Percentiles rank a stretch among this genome's conserved stretches.
Conservation (phyloP, 2,113 vertebrate species). For the Girardinichthys multiradiatus region DNA sequence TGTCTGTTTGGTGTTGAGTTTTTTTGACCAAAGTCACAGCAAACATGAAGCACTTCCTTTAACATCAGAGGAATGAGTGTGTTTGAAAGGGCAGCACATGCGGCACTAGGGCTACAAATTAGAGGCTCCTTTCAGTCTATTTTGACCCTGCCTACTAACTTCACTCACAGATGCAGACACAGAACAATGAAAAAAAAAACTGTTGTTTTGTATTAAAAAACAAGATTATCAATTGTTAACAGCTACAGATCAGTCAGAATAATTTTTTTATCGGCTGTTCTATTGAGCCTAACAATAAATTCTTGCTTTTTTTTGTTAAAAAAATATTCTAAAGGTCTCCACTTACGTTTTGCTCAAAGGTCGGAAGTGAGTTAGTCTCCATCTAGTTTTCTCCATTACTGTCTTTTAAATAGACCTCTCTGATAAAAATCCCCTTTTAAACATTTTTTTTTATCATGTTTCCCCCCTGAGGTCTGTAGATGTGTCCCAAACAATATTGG, state of each 20-base stretch:
- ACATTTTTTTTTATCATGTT: slow-evolving; percentile 64
- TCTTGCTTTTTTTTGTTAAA: slow-evolving; percentile 32
- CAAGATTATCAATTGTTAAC: background rate
- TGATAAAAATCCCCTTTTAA: slow-evolving; percentile 57
- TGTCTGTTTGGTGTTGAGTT: slow-evolving; percentile 35
- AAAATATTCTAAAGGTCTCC: slow-evolving; percentile 40
- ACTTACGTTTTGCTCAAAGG: slow-evolving; percentile 61
- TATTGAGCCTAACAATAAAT: background rate
- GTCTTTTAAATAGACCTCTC: slow-evolving; percentile 59
- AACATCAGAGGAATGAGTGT: slow-evolving; percentile 70
- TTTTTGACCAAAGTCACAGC: slow-evolving; percentile 53
- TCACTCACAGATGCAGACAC: slow-evolving; percentile 61
- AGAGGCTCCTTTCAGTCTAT: slow-evolving; percentile 73
- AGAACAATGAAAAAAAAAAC: slow-evolving; percentile 14
- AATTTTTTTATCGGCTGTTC: background rate
- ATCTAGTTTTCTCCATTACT: slow-evolving; percentile 39
- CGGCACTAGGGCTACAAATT: slow-evolving; percentile 81
- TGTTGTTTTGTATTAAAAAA: slow-evolving; percentile 12
- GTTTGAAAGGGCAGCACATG: slow-evolving; percentile 76
- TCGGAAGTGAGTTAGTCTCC: slow-evolving; percentile 52
- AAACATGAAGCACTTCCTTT: slow-evolving; percentile 49
- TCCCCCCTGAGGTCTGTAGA: slow-evolving; percentile 62
- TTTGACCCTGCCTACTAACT: slow-evolving; percentile 70
- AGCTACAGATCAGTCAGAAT: background rate
- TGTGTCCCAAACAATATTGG: slow-evolving; percentile 36